phyloP scores from a whole-genome alignment of 2,113 vertebrate species.

The Pelecanoides urinatrix region DNA sequence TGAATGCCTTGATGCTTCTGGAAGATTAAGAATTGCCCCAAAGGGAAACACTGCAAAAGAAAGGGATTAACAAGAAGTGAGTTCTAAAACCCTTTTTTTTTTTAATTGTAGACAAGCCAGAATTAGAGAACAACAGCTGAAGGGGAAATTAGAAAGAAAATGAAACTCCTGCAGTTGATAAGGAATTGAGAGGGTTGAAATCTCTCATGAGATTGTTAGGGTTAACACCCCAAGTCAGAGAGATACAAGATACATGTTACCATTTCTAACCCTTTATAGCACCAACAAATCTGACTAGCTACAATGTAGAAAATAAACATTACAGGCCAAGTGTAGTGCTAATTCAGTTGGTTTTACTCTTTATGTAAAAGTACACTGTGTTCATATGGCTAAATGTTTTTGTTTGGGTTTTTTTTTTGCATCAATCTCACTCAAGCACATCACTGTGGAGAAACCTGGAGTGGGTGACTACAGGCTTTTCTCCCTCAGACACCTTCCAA shows the following conservation, averaged over 20 bases:
- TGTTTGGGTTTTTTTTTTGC: not conserved
- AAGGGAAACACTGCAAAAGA: not conserved
- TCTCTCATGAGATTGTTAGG: not conserved
- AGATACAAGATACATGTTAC: not conserved
- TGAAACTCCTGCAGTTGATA: not conserved
- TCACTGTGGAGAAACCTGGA: not conserved
- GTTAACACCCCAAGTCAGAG: not conserved
- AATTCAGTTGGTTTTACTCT: not conserved
- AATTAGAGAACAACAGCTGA: conserved; percentile 3
- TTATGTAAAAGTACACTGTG: not conserved
- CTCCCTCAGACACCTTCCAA: not conserved
- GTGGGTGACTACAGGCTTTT: not conserved
- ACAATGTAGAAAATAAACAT: not conserved
- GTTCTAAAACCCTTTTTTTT: not conserved
- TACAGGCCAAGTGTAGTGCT: not conserved
- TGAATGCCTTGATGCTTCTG: conserved; percentile 26
- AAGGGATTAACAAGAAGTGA: not conserved
- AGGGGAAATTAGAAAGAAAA: conserved; percentile 33
- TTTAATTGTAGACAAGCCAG: not conserved
- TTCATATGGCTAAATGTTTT: not conserved
- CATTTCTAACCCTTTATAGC: not conserved
- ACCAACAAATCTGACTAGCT: not conserved
- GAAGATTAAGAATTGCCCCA: conserved; percentile 12
- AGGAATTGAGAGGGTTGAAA: not conserved
- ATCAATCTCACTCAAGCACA: not conserved